Evolutionary conservation across 2,888 invertebrate species (phyloP).

Genomic region (Crossocerus cetratus): DNA sequence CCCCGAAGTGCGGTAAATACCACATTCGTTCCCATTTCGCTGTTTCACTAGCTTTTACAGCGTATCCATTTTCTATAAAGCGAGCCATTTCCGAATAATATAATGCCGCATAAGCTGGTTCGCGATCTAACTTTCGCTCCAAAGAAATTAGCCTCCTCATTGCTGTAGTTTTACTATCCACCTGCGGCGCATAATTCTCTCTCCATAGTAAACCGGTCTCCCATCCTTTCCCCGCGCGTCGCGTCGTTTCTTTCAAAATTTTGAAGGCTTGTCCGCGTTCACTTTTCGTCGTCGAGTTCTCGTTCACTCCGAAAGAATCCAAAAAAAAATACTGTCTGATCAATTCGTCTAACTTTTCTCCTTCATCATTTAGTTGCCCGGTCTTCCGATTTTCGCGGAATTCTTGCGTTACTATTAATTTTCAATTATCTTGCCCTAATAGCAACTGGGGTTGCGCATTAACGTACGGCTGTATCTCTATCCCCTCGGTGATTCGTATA

Average conservation of each 20-base stretch:
- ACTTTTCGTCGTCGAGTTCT: too few relatives aligned
- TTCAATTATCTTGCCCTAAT: conserved; percentile 11
- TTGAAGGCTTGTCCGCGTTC: neutral
- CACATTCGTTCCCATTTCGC: neutral
- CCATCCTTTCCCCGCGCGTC: neutral
- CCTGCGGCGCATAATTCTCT: neutral
- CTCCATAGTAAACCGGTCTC: conserved; percentile 5
- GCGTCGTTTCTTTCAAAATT: neutral
- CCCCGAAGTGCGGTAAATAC: conserved; percentile 15
- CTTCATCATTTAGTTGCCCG: neutral
- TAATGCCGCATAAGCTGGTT: neutral
- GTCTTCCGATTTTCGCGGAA: too few relatives aligned
- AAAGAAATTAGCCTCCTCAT: neutral
- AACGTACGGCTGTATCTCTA: neutral
- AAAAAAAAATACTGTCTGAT: neutral
- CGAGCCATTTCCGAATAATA: neutral
- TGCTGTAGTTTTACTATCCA: neutral
- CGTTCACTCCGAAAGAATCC: neutral
- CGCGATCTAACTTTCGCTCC: neutral
- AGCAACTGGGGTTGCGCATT: neutral
- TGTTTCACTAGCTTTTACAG: neutral
- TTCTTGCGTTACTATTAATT: neutral
- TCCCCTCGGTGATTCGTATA: neutral
- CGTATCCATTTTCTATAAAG: neutral
- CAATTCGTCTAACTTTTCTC: neutral